A percentile compares a stretch with the other conserved stretches of the same genome.
Conservation (phyloP, 2,797 vertebrate species). For the Glossophaga mutica region DNA sequence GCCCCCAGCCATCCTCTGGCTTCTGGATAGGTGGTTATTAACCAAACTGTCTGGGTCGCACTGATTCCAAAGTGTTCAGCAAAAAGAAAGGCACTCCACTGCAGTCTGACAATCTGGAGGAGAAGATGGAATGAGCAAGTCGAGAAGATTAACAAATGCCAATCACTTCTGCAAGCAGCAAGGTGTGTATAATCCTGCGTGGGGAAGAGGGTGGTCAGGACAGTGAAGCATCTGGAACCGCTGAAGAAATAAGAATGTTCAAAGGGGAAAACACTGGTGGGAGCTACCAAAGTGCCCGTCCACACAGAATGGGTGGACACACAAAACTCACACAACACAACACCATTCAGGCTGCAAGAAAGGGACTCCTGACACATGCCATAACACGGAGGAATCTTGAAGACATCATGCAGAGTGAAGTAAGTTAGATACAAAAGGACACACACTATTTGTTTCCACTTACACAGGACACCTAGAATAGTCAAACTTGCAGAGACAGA, state of each 20-base stretch:
- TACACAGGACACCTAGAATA: background rate
- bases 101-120: background rate
- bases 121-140: background rate
- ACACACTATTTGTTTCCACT: background rate
- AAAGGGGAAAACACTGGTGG: background rate
- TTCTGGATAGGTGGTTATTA: background rate
- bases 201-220: background rate
- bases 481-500: background rate
- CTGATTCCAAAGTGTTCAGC: background rate
- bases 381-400: background rate
- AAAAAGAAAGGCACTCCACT: background rate
- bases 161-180: background rate
- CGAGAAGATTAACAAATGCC: background rate
- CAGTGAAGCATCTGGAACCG: too few relatives aligned
- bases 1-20: background rate
- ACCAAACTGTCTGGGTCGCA: background rate
- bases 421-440: background rate
- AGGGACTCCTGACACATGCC: too few relatives aligned
- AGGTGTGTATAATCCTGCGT: background rate
- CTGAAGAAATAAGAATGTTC: background rate
- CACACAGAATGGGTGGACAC: background rate
- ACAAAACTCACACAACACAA: accelerated
- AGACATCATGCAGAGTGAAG: background rate
- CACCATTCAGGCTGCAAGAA: background rate
- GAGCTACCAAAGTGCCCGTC: background rate